These are phyloP conservation scores for Triplophysa bombifrons DNA, from an alignment of 2,797 vertebrate species.

Conservation along the genomic window DNA sequence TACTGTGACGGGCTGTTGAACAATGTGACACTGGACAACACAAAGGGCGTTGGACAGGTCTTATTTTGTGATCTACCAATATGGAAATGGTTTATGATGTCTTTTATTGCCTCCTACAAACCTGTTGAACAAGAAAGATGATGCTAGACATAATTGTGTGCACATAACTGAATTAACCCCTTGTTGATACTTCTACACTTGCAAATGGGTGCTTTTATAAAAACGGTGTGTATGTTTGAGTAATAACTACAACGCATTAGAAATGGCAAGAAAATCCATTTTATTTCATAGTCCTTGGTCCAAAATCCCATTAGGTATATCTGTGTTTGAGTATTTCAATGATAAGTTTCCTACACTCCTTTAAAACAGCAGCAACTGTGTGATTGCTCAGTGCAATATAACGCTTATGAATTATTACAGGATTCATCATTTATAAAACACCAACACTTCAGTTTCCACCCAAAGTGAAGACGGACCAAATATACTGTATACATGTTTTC, in stretches of 20 bases:
- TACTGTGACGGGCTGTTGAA: background rate
- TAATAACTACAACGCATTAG: background rate
- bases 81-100: too few relatives aligned
- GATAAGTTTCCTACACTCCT: background rate
- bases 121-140: too few relatives aligned
- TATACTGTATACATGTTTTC: constrained; percentile 48
- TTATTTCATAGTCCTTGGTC: constrained; percentile 52
- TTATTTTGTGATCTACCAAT: too few relatives aligned
- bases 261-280: constrained; percentile 48
- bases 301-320: constrained; percentile 30
- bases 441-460: constrained; percentile 30
- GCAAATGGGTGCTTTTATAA: background rate
- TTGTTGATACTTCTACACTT: background rate
- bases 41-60: too few relatives aligned
- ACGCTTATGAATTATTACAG: constrained; percentile 15
- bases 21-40: too few relatives aligned
- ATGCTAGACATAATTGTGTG: background rate
- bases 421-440: constrained; percentile 4
- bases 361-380: constrained; percentile 6
- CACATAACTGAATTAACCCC: background rate
- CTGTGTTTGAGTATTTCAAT: background rate
- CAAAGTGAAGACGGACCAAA: constrained; percentile 34
- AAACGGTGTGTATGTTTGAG: background rate
- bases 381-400: constrained; percentile 20
- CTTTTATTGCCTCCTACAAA: too few relatives aligned